A percentile compares a stretch with the other conserved stretches of the same genome.
Conservation (phyloP, 2,888 invertebrate species). For the Byasa hedistus region DNA sequence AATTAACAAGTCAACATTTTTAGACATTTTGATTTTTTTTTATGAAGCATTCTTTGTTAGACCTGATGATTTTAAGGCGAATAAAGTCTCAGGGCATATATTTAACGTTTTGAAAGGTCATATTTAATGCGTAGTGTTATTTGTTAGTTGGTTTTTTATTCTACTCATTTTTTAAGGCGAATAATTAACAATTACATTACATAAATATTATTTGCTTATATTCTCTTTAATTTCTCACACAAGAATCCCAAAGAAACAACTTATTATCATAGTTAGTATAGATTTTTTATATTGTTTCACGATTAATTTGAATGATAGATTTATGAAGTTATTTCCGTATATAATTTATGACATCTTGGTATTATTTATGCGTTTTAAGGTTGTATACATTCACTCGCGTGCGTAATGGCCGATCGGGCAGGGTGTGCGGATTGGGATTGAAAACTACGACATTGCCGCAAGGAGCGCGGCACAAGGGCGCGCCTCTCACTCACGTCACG, state of each 20-base stretch:
- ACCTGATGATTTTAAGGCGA: neutral
- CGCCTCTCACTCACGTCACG: conserved; percentile 70
- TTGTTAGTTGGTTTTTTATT: neutral
- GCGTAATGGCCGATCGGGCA: conserved; percentile 50
- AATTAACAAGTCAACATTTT: too few relatives aligned
- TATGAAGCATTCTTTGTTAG: neutral
- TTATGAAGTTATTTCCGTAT: neutral
- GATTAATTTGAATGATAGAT: neutral
- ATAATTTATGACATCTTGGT: conserved; percentile 23
- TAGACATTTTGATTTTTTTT: neutral
- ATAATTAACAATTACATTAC: neutral
- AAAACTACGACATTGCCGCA: conserved; percentile 61
- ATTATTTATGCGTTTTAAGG: conserved; percentile 41
- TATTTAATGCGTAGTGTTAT: neutral
- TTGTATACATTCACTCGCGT: conserved; percentile 63
- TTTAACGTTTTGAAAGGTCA: neutral
- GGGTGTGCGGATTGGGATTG: conserved; percentile 47
- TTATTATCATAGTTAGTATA: neutral
- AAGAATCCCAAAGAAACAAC: too few relatives aligned
- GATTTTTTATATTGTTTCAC: neutral
- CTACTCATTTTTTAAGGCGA: neutral
- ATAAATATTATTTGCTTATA: neutral
- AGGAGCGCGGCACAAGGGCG: conserved; percentile 71
- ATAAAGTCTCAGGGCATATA: neutral
- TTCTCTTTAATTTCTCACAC: too few relatives aligned